These are phyloP conservation scores for Acleris holmiana DNA, from an alignment of 2,888 invertebrate species.

Conservation along the genomic window DNA sequence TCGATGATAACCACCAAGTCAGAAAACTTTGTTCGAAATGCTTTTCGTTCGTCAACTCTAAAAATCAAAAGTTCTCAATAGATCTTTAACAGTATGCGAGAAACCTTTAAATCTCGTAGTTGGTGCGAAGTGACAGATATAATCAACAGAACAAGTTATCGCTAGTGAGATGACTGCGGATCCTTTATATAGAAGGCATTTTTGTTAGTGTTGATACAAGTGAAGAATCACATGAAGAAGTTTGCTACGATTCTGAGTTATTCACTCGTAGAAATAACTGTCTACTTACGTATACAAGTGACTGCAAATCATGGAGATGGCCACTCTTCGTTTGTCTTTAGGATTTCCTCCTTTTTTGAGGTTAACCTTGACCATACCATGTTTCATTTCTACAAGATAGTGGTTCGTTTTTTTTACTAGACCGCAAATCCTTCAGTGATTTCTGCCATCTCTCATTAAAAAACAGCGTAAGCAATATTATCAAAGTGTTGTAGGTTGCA, in stretches of 20 bases:
- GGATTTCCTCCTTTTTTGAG: no score
- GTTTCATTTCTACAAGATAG: no score
- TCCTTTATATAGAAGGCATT: constrained; percentile 27
- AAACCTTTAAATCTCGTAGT: neutral
- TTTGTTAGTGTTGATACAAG: constrained; percentile 17
- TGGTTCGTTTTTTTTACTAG: neutral
- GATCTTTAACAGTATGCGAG: neutral
- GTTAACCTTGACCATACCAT: no score
- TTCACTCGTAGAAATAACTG: no score
- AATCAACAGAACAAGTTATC: constrained; percentile 30
- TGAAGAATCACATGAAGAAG: constrained; percentile 7
- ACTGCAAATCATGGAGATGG: no score
- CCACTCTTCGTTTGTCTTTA: no score
- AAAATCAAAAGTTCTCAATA: neutral
- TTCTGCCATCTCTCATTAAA: neutral
- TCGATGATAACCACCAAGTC: no score
- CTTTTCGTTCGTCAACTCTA: no score
- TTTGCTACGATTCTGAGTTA: neutral
- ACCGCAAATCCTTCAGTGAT: constrained; percentile 1
- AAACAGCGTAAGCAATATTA: constrained; percentile 8
- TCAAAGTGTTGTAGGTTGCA: constrained; percentile 38
- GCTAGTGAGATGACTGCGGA: constrained; percentile 34
- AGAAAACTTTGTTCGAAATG: no score
- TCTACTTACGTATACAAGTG: no score
- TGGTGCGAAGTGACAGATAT: constrained; percentile 20